Evolutionary conservation across 2,888 invertebrate genomes (phyloP).

Genomic region (Ormyrus nitidulus): DNA sequence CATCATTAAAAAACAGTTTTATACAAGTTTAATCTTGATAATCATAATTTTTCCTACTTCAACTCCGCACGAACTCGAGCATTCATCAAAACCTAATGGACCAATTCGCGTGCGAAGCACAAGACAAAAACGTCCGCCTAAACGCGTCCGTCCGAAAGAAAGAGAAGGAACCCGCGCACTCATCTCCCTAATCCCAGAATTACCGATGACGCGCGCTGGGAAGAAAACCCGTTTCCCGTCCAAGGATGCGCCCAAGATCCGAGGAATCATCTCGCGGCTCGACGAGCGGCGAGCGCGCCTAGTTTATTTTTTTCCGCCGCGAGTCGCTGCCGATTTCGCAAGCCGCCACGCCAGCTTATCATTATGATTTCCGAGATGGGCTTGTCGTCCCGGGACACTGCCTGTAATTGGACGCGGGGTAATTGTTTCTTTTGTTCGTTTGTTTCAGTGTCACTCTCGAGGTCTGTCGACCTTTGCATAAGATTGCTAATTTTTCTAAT

Average conservation of each 20-base stretch:
- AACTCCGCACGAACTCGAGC: background rate
- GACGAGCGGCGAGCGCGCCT: background rate
- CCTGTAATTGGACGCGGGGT: constrained; percentile 16
- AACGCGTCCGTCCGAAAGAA: background rate
- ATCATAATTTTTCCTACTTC: too few relatives aligned
- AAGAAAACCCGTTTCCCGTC: constrained; percentile 12
- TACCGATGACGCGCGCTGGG: background rate
- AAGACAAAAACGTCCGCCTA: background rate
- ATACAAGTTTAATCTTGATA: too few relatives aligned
- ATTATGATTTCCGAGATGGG: constrained; percentile 41
- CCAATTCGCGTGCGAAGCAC: constrained; percentile 30
- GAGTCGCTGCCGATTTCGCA: constrained; percentile 13
- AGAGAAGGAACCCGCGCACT: background rate
- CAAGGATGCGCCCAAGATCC: constrained; percentile 19
- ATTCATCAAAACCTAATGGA: constrained; percentile 19
- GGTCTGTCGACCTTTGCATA: too few relatives aligned
- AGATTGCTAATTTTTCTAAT: too few relatives aligned
- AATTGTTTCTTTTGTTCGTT: too few relatives aligned
- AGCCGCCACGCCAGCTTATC: constrained; percentile 22
- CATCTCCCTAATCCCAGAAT: constrained; percentile 14
- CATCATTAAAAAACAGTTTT: too few relatives aligned
- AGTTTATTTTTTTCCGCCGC: constrained; percentile 31
- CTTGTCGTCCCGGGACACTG: background rate
- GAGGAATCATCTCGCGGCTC: background rate
- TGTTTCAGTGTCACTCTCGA: too few relatives aligned